Evolutionary conservation across 2,113 vertebrate genomes (phyloP), one percentile per base, ranked within the genome.

Genomic region (Oryctolagus cuniculus): DNA sequence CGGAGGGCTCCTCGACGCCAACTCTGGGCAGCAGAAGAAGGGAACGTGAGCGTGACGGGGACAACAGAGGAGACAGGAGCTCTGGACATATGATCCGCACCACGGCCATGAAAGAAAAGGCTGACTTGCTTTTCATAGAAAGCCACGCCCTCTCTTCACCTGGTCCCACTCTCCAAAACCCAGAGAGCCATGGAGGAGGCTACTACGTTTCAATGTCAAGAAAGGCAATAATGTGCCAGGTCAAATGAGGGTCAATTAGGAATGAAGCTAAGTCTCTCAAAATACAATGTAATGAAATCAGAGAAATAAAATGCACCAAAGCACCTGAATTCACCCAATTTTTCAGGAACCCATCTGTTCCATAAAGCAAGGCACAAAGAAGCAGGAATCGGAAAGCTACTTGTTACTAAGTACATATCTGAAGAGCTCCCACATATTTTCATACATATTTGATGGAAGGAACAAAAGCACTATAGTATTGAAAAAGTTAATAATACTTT

Each of bases 1-100:
- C 98, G 69, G 98, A 98, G 89, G 97, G 97, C 96, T 98, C 93
- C 93, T 70, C 97, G 95, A 98, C 98, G 93, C 98, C 98, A 97
- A 99, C 99, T 98, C 99, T 99, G 98, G 97, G 98, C 94, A 97
- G 98, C 94, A 99, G 97, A 98, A 98, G 98, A 99, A 98, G 97
- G 98, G 94, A 98, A 97, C 0, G 64, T 98, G 95, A 99, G 97
- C 98, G 29, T 94, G 80, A 95, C 9, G 9, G 95, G 98, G 96
- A 96, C 70, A 95, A 91, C 64, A 95, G 53, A 93, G 74, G 95
- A 66, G 61, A 53, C 38, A 36, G 55, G 44, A 80, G 63, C 64
- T 90, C 81, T 66, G 81, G 72, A 67, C 90, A 93, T 29, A 9
- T 64, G 61, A 53, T 34, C 58, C 78, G 83, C 74, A 80, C 91